A percentile compares a stretch with the other conserved stretches of the same genome.
These are phyloP conservation scores for Poecile atricapillus DNA, from an alignment of 2,113 vertebrate genomes.

Conservation along the genomic window DNA sequence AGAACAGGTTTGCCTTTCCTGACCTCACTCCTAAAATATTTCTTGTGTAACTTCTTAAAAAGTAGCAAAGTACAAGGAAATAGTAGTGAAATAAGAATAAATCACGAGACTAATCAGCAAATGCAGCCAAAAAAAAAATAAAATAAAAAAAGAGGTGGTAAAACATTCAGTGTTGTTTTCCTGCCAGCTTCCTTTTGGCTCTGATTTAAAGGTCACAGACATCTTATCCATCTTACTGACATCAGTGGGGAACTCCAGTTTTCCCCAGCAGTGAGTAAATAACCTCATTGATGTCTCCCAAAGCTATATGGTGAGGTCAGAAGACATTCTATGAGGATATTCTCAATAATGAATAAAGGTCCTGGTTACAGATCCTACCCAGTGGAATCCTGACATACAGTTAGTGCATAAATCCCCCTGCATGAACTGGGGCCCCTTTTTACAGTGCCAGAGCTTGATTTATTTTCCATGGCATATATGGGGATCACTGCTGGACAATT, in stretches of 20 bases:
- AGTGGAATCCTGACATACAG: background rate
- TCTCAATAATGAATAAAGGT: background rate
- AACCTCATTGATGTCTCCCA: background rate
- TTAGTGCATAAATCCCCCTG: background rate
- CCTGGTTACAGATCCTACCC: background rate
- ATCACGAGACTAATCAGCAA: background rate
- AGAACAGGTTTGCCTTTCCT: slow-evolving; percentile 9
- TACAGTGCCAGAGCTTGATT: background rate
- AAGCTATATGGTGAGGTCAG: background rate
- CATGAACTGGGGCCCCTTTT: background rate
- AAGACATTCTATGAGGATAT: background rate
- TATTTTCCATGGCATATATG: background rate
- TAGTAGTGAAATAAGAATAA: background rate
- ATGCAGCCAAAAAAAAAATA: background rate
- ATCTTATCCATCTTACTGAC: background rate
- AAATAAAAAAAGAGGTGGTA: background rate
- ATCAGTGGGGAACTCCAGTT: background rate
- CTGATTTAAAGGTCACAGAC: background rate
- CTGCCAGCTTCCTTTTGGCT: background rate
- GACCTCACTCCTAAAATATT: background rate
- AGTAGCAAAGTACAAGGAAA: background rate
- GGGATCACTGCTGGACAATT: background rate
- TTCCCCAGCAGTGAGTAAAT: background rate
- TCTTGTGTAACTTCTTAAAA: slow-evolving; percentile 9
- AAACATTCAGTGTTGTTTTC: background rate